Conservation (phyloP, 2,113 vertebrate genomes). For the Chunga burmeisteri region DNA sequence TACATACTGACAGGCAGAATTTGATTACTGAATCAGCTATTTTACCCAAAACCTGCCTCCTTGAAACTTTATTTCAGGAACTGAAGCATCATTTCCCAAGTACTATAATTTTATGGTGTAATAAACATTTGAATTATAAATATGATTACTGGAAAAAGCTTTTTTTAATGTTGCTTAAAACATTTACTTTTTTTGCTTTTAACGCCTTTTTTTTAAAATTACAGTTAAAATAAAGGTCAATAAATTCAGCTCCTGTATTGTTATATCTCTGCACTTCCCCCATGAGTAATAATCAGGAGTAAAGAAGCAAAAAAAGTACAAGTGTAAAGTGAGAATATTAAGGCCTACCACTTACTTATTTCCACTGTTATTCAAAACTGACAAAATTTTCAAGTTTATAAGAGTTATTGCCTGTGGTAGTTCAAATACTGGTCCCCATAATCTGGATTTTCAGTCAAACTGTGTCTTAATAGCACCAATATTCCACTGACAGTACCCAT, state of each 20-base stretch:
- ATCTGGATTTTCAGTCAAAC: background rate
- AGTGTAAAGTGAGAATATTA: background rate
- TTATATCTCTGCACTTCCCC: background rate
- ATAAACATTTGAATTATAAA: background rate
- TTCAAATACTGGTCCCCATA: background rate
- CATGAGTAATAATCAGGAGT: background rate
- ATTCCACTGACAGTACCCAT: background rate
- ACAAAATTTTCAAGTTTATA: background rate
- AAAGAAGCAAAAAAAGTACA: background rate
- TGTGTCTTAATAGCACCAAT: background rate
- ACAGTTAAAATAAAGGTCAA: background rate
- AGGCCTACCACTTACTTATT: background rate
- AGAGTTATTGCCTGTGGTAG: background rate
- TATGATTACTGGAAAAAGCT: background rate
- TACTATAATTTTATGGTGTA: background rate
- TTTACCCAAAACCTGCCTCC: background rate
- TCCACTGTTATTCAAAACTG: background rate
- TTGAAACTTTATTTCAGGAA: slow-evolving; percentile 25
- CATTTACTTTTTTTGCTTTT: background rate
- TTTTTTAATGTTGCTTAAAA: background rate
- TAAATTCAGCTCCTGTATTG: background rate
- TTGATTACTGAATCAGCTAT: background rate
- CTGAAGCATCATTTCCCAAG: background rate
- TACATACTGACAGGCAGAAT: background rate
- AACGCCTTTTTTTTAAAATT: background rate